Conservation (phyloP, 2,797 vertebrate species). For the Hylomyscus alleni region DNA sequence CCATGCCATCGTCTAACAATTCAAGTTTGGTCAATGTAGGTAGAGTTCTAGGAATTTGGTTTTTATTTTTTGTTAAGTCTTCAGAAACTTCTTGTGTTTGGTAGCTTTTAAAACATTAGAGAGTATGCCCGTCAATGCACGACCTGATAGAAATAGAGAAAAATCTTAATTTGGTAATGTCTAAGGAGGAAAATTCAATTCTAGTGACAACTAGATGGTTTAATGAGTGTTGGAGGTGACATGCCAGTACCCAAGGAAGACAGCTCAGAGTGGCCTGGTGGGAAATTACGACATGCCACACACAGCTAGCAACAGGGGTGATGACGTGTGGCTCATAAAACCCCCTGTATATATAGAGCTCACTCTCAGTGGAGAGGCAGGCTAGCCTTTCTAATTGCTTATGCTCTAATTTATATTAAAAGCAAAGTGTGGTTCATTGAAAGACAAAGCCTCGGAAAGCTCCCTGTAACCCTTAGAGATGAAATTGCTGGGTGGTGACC, state of each 20-base stretch:
- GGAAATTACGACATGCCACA: neutral
- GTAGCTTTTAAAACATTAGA: slow-evolving; percentile 58
- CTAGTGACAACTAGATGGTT: neutral
- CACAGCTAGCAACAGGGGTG: neutral
- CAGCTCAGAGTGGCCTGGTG: neutral
- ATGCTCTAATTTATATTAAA: neutral
- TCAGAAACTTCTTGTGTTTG: neutral
- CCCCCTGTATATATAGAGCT: neutral
- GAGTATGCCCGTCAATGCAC: neutral
- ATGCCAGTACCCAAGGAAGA: neutral
- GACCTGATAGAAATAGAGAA: neutral
- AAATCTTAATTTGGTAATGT: neutral
- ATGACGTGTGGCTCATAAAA: neutral
- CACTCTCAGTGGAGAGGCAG: neutral
- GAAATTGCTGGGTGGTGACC: neutral
- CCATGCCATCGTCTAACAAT: neutral
- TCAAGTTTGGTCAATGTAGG: neutral
- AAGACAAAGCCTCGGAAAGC: neutral
- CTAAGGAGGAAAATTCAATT: slow-evolving; percentile 4
- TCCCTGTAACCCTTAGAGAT: neutral
- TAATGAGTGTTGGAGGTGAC: neutral
- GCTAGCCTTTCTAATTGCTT: neutral
- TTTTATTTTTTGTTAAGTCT: slow-evolving; percentile 10
- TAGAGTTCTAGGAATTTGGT: neutral
- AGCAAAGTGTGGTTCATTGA: neutral